Evolutionary conservation across 2,113 vertebrate species (phyloP).

Genomic region (Xiphophorus couchianus): DNA sequence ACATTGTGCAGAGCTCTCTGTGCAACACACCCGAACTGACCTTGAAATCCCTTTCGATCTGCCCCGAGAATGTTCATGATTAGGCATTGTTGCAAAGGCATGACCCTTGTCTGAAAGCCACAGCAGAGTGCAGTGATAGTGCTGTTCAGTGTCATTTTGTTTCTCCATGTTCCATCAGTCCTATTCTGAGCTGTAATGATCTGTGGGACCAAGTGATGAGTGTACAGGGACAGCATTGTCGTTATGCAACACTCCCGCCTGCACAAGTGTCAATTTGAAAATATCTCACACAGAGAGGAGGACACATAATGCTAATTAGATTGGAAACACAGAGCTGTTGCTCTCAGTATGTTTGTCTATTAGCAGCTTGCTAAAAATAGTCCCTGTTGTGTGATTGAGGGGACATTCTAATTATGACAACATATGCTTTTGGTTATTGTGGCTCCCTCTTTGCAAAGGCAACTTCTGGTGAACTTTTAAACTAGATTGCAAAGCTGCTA

Average conservation of each 20-base stretch:
- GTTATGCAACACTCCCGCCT: slow-evolving; percentile 54
- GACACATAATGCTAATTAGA: slow-evolving; percentile 54
- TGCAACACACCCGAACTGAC: slow-evolving; percentile 8
- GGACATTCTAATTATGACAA: slow-evolving; percentile 39
- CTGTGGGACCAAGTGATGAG: slow-evolving; percentile 51
- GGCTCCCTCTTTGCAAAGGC: slow-evolving; percentile 38
- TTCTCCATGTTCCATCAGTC: slow-evolving; percentile 47
- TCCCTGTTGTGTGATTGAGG: slow-evolving; percentile 10
- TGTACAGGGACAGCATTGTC: slow-evolving; percentile 21
- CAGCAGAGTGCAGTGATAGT: slow-evolving; percentile 6
- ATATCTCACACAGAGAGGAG: slow-evolving; percentile 39
- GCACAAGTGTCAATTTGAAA: slow-evolving; percentile 59
- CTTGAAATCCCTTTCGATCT: slow-evolving; percentile 4
- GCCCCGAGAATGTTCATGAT: slow-evolving; percentile 12
- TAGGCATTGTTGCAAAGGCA: slow-evolving; percentile 11
- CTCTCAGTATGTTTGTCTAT: slow-evolving; percentile 18
- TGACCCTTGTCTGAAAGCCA: slow-evolving; percentile 18
- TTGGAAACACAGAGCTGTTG: slow-evolving; percentile 43
- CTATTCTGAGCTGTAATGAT: slow-evolving; percentile 52
- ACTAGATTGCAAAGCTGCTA: slow-evolving; percentile 17
- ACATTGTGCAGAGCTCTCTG: background rate
- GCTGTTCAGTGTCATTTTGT: slow-evolving; percentile 31
- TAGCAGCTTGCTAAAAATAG: slow-evolving; percentile 48
- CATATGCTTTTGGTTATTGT: slow-evolving; percentile 43
- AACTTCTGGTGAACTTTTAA: slow-evolving; percentile 43